A percentile compares a stretch with the other conserved stretches of the same genome.
Evolutionary conservation across 1,140 invertebrate species (phyloP).

Genomic region (Macrosteles quadrilineatus): DNA sequence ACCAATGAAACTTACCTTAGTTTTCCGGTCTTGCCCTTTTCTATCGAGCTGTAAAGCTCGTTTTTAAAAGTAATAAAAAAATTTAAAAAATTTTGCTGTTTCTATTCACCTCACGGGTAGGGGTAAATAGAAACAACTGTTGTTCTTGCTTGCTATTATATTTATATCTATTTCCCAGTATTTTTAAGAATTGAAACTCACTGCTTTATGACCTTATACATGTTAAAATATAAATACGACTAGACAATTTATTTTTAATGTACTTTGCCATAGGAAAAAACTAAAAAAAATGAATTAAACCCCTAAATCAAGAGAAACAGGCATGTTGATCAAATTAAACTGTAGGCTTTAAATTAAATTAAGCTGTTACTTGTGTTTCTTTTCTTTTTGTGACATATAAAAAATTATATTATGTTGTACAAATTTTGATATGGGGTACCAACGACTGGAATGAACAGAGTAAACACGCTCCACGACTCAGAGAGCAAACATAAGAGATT

Average conservation of each 20-base stretch:
- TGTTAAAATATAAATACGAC: too few species aligned
- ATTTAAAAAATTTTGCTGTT: neutral
- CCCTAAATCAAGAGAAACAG: neutral
- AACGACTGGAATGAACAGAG: too few species aligned
- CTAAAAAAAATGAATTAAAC: neutral
- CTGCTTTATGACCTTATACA: too few species aligned
- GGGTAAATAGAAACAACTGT: conserved; percentile 6
- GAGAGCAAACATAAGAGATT: neutral
- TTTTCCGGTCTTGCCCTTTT: neutral
- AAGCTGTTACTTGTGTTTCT: too few species aligned
- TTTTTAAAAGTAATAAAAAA: neutral
- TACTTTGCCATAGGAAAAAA: too few species aligned
- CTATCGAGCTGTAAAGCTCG: neutral
- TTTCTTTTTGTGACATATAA: neutral
- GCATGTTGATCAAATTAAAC: too few species aligned
- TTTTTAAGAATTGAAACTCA: too few species aligned
- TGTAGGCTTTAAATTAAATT: too few species aligned
- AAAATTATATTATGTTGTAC: conserved; percentile 2
- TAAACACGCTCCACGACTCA: neutral
- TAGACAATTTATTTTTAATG: too few species aligned
- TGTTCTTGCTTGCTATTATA: neutral
- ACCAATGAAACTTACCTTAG: neutral
- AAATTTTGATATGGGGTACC: too few species aligned
- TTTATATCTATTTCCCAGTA: neutral
- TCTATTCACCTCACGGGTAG: neutral